Conservation (phyloP, 2,888 invertebrate species). For the Aphrophora alni region DNA sequence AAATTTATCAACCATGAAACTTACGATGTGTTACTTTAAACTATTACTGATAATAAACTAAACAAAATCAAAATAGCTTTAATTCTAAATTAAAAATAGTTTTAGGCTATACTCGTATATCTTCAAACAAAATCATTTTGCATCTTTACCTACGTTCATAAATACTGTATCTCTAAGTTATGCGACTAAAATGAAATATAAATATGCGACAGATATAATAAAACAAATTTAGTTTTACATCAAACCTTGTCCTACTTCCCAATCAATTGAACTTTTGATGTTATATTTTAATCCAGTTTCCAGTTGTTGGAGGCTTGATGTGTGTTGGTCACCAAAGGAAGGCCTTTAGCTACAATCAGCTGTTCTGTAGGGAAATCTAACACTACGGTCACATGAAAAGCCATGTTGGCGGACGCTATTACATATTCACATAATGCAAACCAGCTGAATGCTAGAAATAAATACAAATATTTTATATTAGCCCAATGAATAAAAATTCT, state of each 20-base stretch:
- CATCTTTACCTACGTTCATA: too few relatives aligned
- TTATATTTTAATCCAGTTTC: conserved; percentile 18
- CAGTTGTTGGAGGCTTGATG: conserved; percentile 22
- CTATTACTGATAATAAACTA: too few relatives aligned
- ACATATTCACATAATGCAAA: conserved; percentile 93
- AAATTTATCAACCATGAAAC: too few relatives aligned
- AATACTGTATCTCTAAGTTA: too few relatives aligned
- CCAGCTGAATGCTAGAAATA: conserved; percentile 84
- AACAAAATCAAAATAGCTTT: too few relatives aligned
- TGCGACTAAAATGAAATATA: too few relatives aligned
- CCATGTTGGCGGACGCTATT: conserved; percentile 91
- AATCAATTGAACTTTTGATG: neutral
- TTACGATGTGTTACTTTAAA: too few relatives aligned
- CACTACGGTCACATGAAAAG: conserved; percentile 87
- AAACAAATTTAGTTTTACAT: neutral
- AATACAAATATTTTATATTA: conserved; percentile 35
- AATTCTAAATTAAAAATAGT: too few relatives aligned
- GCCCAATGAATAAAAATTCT: too few relatives aligned
- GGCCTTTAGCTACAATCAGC: conserved; percentile 66
- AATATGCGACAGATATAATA: neutral
- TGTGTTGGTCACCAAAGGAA: conserved; percentile 10
- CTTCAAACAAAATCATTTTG: too few relatives aligned
- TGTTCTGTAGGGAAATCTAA: conserved; percentile 85
- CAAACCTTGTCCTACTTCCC: neutral
- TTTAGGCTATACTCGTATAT: too few relatives aligned